Percentiles rank a stretch among this genome's conserved stretches.
Evolutionary conservation across 2,113 vertebrate species (phyloP).

Genomic region (Oryzias melastigma): DNA sequence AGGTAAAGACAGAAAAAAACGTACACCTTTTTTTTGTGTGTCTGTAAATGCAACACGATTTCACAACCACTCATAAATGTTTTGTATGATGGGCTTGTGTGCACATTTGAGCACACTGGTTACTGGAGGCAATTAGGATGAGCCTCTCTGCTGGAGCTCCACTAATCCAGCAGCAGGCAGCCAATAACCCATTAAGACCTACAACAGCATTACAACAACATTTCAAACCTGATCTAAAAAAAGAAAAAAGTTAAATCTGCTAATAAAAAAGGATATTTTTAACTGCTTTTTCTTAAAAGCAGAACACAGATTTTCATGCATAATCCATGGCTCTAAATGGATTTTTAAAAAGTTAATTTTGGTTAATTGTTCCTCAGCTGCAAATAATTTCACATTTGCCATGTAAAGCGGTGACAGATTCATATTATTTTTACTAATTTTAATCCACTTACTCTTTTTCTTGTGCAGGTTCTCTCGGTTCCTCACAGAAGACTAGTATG

Average conservation of each 20-base stretch:
- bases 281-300: no score
- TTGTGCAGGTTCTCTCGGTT: slow-evolving; percentile 87
- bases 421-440: no score
- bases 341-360: no score
- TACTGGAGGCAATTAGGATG: neutral
- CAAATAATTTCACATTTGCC: no score
- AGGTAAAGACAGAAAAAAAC: neutral
- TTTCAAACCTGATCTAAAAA: neutral
- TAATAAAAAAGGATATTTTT: no score
- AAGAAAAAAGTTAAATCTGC: no score
- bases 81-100: slow-evolving; percentile 2
- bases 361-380: no score
- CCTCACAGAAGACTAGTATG: slow-evolving; percentile 95
- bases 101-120: neutral
- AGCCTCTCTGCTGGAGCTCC: neutral
- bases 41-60: neutral
- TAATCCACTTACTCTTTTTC: neutral
- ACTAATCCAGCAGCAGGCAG: neutral
- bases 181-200: neutral
- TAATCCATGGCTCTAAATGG: no score
- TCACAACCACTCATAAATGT: slow-evolving; percentile 1
- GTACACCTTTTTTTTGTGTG: neutral
- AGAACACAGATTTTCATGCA: no score
- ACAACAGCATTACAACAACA: neutral
- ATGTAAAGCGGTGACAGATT: no score